A percentile compares a stretch with the other conserved stretches of the same genome.
Conservation (phyloP, 2,888 invertebrate species). For the Cistogaster globosa region DNA sequence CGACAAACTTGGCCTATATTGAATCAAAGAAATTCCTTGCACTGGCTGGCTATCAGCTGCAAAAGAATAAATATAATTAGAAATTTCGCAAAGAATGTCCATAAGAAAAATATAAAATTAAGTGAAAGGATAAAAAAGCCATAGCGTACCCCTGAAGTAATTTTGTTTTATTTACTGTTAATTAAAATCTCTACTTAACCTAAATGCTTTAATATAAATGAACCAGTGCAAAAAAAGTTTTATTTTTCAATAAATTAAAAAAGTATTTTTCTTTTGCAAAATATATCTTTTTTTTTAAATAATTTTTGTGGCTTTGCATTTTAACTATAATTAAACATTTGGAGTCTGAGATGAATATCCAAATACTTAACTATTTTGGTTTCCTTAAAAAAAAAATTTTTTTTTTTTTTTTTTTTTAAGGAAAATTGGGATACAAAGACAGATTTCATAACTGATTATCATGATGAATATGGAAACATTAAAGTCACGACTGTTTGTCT, state of each 20-base stretch:
- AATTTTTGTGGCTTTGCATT: constrained; percentile 9
- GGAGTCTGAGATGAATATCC: constrained; percentile 44
- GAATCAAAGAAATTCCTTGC: too few species aligned
- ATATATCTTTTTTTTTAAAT: constrained; percentile 6
- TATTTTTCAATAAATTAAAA: constrained; percentile 20
- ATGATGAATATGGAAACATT: constrained; percentile 6
- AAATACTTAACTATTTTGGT: too few species aligned
- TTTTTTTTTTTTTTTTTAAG: not conserved
- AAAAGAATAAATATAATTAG: too few species aligned
- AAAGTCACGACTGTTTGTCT: constrained; percentile 4
- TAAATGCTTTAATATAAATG: too few species aligned
- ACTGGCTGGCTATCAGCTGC: too few species aligned
- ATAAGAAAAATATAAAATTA: too few species aligned
- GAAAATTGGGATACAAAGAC: constrained; percentile 2
- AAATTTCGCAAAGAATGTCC: too few species aligned
- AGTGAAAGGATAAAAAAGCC: too few species aligned
- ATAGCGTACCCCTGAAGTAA: too few species aligned
- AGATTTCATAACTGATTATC: constrained; percentile 60
- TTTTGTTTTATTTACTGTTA: too few species aligned
- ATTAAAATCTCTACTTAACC: too few species aligned
- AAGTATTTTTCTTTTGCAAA: constrained; percentile 13
- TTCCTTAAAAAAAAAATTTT: not conserved
- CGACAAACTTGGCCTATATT: too few species aligned
- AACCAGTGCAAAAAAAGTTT: constrained; percentile 29
- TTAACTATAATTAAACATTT: constrained; percentile 11